A percentile compares a stretch with the other conserved stretches of the same genome.
Conservation (phyloP, 2,888 invertebrate species). For the Plagodis pulveraria region DNA sequence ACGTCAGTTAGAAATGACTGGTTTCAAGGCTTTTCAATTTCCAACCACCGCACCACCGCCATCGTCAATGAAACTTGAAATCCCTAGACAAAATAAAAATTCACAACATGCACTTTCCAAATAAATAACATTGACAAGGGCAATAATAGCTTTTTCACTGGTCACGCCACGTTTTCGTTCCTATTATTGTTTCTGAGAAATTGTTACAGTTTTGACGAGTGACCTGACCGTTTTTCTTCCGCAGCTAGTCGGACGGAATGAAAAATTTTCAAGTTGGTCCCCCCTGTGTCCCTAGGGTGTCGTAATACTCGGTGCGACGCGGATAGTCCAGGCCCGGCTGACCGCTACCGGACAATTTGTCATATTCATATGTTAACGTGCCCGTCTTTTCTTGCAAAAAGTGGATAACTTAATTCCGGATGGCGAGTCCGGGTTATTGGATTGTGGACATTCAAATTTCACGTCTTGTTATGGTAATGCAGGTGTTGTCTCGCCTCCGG, state of each 20-base stretch:
- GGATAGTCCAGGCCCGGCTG: constrained; percentile 62
- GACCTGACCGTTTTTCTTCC: constrained; percentile 82
- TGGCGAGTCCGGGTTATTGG: constrained; percentile 73
- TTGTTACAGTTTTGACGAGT: constrained; percentile 84
- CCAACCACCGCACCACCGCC: constrained; percentile 48
- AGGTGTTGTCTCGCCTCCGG: constrained; percentile 77
- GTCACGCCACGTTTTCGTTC: constrained; percentile 72
- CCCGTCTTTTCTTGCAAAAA: constrained; percentile 84
- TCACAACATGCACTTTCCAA: constrained; percentile 73
- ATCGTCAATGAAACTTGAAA: constrained; percentile 77
- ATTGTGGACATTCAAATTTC: constrained; percentile 83
- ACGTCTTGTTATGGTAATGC: constrained; percentile 83
- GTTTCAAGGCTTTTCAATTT: constrained; percentile 54
- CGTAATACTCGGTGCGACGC: constrained; percentile 79
- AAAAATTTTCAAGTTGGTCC: constrained; percentile 84
- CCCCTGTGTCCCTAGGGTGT: constrained; percentile 77
- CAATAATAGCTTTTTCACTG: constrained; percentile 76
- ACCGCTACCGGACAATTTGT: constrained; percentile 82
- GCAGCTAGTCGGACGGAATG: constrained; percentile 74
- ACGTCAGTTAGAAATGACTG: neutral
- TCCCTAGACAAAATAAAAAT: constrained; percentile 81
- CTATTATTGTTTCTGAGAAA: constrained; percentile 85
- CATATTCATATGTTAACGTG: constrained; percentile 86
- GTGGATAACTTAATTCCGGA: constrained; percentile 82
- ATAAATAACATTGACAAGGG: constrained; percentile 84